Base-by-base conservation (phyloP, 2,113 vertebrate genomes). In the Aphyosemion australe region DNA sequence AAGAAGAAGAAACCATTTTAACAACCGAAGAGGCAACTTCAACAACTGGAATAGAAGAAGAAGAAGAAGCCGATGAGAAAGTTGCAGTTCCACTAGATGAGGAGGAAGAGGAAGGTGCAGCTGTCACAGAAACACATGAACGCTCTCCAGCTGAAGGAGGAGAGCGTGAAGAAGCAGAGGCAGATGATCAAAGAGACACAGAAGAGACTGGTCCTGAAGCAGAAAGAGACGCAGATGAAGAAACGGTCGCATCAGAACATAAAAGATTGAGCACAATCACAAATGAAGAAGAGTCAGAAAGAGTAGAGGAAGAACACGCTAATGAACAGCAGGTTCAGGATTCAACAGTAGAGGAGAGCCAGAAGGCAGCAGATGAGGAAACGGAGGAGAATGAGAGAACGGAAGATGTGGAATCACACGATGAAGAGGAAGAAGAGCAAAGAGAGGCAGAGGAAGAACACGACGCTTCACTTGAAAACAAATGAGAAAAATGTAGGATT, bases 401-500 rank as follows among this genome's bases (percentile, higher is more conserved):
- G 5, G 65, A 53, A 20, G 58, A 14, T 46, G 10, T 34, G 6
- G 65, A 10, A 34, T 34, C 51, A 10, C 56, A 65, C 41, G 45
- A 8, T 12, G 66, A 69, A 18, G 61, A 63, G 39, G 74, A 78
- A 50, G 80, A 77, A 45, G 65, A 80, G 41, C 55, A 13, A 26
- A 58, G 74, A 26, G 78, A 71, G 42, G 56, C 13, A 34, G 68
- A 77, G 12, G 71, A 78, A 14, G 62, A 10, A 21, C 63, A 62
- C 31, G 82, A 88, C 72, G 67, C 74, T 14, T 56, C 50, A 37
- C 19, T 18, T 47, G 76, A 84, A 43, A 60, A 83, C 14, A 53
- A 90, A 80, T 86, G 83, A 43, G 60, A 82, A 16, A 55, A 90
- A 82, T 87, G 85, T 91, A 75, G 45, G 69, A 53, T 8, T 21